Evolutionary conservation across 2,113 vertebrate species (phyloP), one percentile per base, ranked within the genome.

Genomic region (Pelobates fuscus): DNA sequence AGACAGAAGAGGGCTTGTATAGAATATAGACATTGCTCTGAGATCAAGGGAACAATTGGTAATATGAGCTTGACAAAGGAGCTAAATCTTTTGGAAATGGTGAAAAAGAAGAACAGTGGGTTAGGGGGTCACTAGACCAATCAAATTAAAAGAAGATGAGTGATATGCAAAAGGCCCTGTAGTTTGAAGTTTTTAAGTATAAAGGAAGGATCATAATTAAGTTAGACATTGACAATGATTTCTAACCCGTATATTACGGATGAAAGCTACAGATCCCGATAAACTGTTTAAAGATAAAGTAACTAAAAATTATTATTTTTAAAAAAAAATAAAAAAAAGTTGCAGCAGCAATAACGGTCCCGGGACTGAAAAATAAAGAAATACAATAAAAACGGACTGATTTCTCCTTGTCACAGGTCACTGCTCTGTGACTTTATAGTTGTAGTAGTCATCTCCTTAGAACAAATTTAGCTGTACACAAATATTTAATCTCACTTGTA

Each of bases 1-100:
- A 67, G 37, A 75, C 63, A 75, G 64, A 67, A 11, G 70, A 49
- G 25, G 12, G 63, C 72, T 75, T 75, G 72, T 67, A 75, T 58
- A 67, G 14, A 37, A 62, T 30, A 44, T 43, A n/a, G 32, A 67
- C 24, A n/a, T 49, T 12, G 49, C 54, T 37, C n/a, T 52, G 58
- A 66, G 63, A 75, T 67, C 72, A 75, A 75, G 63, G 63, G 72
- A 44, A 75, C 54, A 67, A 49, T 75, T 46, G 72, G 63, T 60
- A 75, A 75, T 32, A 17, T 29, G 72, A 75, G 64, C 72, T 23
- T 67, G 52, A 75, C 71, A 74, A 75, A 75, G 43, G 25, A 23
- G 54, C 63, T 67, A 17, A 74, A 67, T 75, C 64, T 75, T 67
- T 26, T 24, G 27, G 46, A 75, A 67, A 67, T 30, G 24, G 63